phyloP scores from a whole-genome alignment of 1,140 invertebrate species.

The Polypedilum pembai region DNA sequence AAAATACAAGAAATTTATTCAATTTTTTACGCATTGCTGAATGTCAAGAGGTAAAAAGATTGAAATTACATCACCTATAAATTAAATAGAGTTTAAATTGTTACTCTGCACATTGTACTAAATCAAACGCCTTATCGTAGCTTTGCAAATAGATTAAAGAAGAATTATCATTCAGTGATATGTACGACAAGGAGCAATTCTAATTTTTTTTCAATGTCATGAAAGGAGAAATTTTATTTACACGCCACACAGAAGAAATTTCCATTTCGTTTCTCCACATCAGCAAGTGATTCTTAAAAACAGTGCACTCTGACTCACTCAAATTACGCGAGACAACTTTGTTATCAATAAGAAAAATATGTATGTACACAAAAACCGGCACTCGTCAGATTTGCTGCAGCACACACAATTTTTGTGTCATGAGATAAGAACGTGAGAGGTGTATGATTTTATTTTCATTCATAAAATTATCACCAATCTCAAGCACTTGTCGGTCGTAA shows the following conservation, averaged over 20 bases:
- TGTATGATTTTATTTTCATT: neutral
- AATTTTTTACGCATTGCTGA: neutral
- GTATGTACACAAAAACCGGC: neutral
- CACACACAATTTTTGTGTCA: neutral
- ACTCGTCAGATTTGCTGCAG: neutral
- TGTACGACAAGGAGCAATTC: neutral
- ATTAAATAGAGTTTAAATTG: too few relatives aligned
- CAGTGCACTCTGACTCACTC: neutral
- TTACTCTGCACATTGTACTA: too few relatives aligned
- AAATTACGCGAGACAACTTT: neutral
- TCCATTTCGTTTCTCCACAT: neutral
- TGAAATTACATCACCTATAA: neutral
- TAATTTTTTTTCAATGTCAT: neutral
- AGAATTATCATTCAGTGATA: neutral
- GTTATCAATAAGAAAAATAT: neutral
- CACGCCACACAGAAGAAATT: neutral
- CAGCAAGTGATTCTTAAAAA: neutral
- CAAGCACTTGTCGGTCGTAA: too few relatives aligned
- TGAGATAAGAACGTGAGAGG: neutral
- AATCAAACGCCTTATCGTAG: too few relatives aligned
- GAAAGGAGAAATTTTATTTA: neutral
- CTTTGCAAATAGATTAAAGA: too few relatives aligned
- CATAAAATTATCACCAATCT: too few relatives aligned
- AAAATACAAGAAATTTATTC: neutral
- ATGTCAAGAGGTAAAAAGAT: neutral